These are phyloP conservation scores for Anguilla megastoma DNA, from an alignment of 2,797 vertebrate species.

Conservation along the genomic window DNA sequence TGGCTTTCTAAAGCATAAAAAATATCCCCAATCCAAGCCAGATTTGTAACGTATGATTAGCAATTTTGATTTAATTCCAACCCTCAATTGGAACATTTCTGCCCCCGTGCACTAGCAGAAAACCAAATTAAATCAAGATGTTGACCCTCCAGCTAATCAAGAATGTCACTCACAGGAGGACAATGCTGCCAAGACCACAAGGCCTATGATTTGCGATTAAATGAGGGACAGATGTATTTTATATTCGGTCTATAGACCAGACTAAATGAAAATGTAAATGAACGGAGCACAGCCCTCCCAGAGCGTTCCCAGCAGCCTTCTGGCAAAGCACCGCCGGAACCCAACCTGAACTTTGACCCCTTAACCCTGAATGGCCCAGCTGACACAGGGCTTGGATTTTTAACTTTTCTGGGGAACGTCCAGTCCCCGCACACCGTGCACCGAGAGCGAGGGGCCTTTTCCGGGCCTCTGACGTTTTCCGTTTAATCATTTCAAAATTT, in stretches of 20 bases:
- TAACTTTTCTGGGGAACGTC: neutral
- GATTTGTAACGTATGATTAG: neutral
- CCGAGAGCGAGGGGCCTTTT: neutral
- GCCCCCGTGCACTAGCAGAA: neutral
- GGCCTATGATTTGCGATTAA: slow-evolving; percentile 42
- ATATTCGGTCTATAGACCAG: slow-evolving; percentile 61
- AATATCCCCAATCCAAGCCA: neutral
- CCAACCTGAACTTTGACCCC: neutral
- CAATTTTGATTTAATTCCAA: neutral
- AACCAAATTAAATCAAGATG: slow-evolving; percentile 30
- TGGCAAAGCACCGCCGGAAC: slow-evolving; percentile 60
- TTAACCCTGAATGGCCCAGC: neutral
- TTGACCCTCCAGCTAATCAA: slow-evolving; percentile 14
- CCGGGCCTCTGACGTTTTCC: neutral
- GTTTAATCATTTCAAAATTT: neutral
- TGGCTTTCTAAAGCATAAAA: neutral
- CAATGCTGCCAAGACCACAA: slow-evolving; percentile 9
- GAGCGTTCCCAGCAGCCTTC: slow-evolving; percentile 71
- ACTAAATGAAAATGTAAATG: slow-evolving; percentile 84
- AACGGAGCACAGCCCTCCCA: slow-evolving; percentile 76
- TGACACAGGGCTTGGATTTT: neutral
- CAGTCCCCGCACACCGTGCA: neutral
- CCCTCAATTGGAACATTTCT: neutral
- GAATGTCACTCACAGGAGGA: neutral
- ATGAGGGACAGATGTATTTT: slow-evolving; percentile 62